Base-by-base conservation (phyloP, 2,888 invertebrate species). In the Allacma fusca region DNA sequence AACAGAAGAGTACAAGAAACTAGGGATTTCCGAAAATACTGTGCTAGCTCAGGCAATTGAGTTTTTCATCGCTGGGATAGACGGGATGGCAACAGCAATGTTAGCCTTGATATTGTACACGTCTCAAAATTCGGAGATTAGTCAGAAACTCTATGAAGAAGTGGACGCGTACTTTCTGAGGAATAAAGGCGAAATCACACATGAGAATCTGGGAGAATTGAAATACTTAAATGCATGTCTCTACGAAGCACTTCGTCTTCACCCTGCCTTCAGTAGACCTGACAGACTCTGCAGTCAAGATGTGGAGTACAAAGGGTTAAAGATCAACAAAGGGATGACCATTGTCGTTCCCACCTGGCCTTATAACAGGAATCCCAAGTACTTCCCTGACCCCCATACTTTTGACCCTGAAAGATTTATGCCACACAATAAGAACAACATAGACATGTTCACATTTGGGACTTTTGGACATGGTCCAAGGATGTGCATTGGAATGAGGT, bases 21-120 rank as follows among this genome's bases (percentile, higher is more conserved):
- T 81, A 4, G 78, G 75, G 43, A 80, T 83, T n/a, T 77, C 74
- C 0, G 78, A 82, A 72, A 59, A 24, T 13, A 82, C 83, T n/a
- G 62, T 82, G 12, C 68, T 81, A 34, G 76, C 79, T 13, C 81
- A 82, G 79, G 81, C 80, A 0, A 72, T 80, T 13, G 81, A 81
- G 73, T 80, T 83, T 62, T 83, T 81, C 78, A 68, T 83, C 7
- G 83, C 81, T 24, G 83, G 82, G 16, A 81, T 81, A 73, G 83
- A 83, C 24, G 77, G 80, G n/a, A 78, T 81, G 1, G 71, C 78
- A 21, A 81, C 81, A 43, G 68, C 79, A 23, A 43, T 75, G 1
- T 29, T 65, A 7, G 23, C 71, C 12, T 74, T 79, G 1, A 40
- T 77, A 0, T 79, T 74, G 24, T 75, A 77, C 23, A 21, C 77